phyloP scores from a whole-genome alignment of 2,888 invertebrate species.

The Nephrotoma appendiculata region DNA sequence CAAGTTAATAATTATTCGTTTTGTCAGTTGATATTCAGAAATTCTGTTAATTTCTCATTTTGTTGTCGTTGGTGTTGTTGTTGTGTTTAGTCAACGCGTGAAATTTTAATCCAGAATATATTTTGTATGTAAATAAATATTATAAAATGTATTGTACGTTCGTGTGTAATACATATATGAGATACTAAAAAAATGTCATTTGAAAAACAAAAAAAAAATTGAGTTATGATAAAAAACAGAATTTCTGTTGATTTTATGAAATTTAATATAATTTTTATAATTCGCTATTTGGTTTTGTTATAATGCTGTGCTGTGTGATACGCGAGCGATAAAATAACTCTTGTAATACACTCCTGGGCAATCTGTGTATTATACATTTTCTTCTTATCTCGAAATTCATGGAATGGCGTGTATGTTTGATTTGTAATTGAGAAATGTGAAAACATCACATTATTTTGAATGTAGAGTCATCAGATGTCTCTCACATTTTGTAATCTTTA shows the following conservation, averaged over 20 bases:
- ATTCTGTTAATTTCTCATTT: background rate
- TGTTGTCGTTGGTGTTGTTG: background rate
- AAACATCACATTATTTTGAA: background rate
- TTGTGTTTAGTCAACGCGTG: background rate
- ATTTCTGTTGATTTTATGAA: background rate
- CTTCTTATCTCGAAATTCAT: background rate
- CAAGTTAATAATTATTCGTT: background rate
- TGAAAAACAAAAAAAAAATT: background rate
- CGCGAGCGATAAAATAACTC: background rate
- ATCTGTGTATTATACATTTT: background rate
- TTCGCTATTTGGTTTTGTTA: background rate
- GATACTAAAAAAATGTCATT: background rate
- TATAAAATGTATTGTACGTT: background rate
- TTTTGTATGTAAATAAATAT: background rate
- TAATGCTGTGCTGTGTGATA: background rate
- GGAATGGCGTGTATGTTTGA: background rate
- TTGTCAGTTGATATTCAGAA: background rate
- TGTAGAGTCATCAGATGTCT: background rate
- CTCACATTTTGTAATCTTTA: background rate
- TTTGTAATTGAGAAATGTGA: background rate
- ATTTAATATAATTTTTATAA: background rate
- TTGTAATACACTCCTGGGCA: background rate
- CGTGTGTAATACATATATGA: background rate
- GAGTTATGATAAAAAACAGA: background rate
- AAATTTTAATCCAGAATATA: background rate